These are phyloP conservation scores for Himantopus leucocephalus DNA, from an alignment of 2,113 vertebrate species.

Conservation along the genomic window DNA sequence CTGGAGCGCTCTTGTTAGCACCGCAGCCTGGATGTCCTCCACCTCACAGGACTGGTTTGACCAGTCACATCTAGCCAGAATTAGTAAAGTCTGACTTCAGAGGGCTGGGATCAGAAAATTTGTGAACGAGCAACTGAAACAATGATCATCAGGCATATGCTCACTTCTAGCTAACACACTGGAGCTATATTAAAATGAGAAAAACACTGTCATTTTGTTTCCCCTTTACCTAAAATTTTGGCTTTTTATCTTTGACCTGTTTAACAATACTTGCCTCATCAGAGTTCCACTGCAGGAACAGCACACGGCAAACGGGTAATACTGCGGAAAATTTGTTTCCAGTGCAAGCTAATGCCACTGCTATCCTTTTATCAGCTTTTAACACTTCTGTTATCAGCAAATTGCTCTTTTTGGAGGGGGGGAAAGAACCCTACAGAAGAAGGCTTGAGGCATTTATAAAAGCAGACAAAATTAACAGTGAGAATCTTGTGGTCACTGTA, in stretches of 20 bases:
- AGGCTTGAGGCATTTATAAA: no score
- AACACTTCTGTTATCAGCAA: neutral
- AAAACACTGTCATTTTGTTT: neutral
- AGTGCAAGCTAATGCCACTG: neutral
- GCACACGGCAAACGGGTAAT: neutral
- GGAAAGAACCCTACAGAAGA: neutral
- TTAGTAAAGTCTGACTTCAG: neutral
- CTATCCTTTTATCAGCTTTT: neutral
- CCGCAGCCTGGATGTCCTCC: neutral
- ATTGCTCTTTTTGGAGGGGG: neutral
- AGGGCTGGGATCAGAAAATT: neutral
- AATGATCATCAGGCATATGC: fast-evolving
- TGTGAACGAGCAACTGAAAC: neutral
- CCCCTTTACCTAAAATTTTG: neutral
- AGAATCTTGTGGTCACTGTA: constrained; percentile 12
- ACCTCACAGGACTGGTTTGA: neutral
- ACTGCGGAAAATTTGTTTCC: neutral
- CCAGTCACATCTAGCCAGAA: neutral
- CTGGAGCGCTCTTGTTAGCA: neutral
- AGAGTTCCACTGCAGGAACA: neutral
- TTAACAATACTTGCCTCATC: neutral
- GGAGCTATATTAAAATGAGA: neutral
- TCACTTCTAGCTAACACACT: neutral
- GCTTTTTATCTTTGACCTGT: neutral
- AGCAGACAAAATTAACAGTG: neutral